Base-by-base conservation (phyloP, 2,113 vertebrate species). In the Pyrgilauda ruficollis region DNA sequence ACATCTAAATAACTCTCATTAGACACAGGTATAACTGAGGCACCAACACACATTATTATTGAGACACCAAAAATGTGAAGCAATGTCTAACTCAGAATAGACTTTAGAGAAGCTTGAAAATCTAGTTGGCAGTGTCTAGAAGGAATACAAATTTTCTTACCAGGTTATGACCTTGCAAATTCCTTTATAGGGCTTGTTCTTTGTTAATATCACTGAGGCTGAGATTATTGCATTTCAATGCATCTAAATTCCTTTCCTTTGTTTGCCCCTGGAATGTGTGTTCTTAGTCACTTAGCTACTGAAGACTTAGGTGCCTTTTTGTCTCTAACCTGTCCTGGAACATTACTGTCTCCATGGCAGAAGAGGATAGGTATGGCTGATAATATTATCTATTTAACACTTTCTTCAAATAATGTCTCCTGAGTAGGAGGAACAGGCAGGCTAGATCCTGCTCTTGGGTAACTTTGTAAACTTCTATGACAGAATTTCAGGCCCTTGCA, bases 81-180 rank as follows among this genome's bases (percentile, higher is more conserved):
- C 52, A 84, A 23, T 33, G 3, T 39, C 10, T 86, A 64, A 75
- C n/a, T 80, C 61, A 6, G 20, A 78, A 24, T 2, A 50, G 37
- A 16, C 52, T 92, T 79, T 39, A 92, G 53, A 91, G 53, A 94
- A 77, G 81, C 63, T 56, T 89, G 70, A 55, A 89, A 89, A 77
- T 67, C 87, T 67, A 83, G 31, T 23, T 94, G 61, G 22, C 39
- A 80, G 15, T 52, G 33, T 73, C 63, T 87, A 43, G 64, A 81
- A 88, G 44, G 69, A 94, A 85, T 91, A 94, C 7, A 11, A 91
- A 77, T 91, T 83, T 84, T 92, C 76, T 83, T 82, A 67, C 35
- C 39, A 47, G 83, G 68, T 58, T 93, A 68, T 86, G 83, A 96
- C 90, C 85, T 86, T 84, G 56, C 44, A 87, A 95, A 95, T 97